These are phyloP conservation scores for Drosophila busckii DNA, from an alignment of 1,140 invertebrate species.

Conservation along the genomic window DNA sequence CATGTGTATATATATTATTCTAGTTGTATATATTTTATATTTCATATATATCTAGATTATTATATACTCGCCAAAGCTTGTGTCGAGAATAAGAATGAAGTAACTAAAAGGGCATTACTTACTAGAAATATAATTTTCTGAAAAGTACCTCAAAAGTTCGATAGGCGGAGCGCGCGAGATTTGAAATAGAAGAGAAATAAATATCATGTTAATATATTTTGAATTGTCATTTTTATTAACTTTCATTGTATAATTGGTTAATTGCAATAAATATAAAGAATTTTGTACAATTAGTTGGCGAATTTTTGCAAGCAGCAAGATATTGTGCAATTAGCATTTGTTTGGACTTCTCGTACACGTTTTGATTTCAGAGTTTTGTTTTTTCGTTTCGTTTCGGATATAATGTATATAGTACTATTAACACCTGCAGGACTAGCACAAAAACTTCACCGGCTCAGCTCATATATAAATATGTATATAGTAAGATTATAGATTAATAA, in stretches of 20 bases:
- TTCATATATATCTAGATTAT: too few relatives aligned
- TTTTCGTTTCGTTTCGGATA: slow-evolving; percentile 11
- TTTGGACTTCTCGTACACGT: slow-evolving; percentile 29
- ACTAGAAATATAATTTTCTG: too few relatives aligned
- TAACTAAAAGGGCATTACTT: too few relatives aligned
- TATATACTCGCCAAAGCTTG: too few relatives aligned
- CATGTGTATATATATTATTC: too few relatives aligned
- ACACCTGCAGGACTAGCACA: slow-evolving; percentile 57
- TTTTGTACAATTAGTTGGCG: slow-evolving; percentile 45
- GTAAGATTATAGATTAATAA: slow-evolving; percentile 22
- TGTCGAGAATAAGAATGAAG: neutral
- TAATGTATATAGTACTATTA: slow-evolving; percentile 27
- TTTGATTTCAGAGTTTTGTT: too few relatives aligned
- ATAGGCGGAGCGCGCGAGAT: neutral
- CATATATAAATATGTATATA: slow-evolving; percentile 45
- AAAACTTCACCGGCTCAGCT: slow-evolving; percentile 63
- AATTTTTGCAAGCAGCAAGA: slow-evolving; percentile 43
- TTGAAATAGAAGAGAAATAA: neutral
- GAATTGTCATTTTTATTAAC: slow-evolving; percentile 40
- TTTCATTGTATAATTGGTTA: slow-evolving; percentile 42
- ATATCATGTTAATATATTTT: neutral
- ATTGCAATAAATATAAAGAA: slow-evolving; percentile 45
- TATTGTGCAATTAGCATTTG: slow-evolving; percentile 41
- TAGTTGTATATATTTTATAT: too few relatives aligned
- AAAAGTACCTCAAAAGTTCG: neutral